phyloP scores from a whole-genome alignment of 2,888 invertebrate species.

The Petrolisthes manimaculis region DNA sequence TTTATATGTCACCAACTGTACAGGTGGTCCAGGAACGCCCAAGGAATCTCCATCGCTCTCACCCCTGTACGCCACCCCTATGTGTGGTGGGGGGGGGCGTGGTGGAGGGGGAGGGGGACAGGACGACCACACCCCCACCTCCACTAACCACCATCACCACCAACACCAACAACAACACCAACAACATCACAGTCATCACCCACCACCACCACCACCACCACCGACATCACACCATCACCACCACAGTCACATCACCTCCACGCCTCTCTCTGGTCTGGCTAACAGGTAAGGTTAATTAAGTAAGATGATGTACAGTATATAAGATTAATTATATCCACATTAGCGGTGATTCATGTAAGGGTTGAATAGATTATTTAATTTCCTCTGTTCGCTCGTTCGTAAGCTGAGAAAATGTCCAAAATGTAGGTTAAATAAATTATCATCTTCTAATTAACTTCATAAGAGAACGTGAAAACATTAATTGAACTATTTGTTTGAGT shows the following conservation, averaged over 20 bases:
- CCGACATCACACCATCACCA: background rate
- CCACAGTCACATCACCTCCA: background rate
- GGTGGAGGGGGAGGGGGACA: slow-evolving; percentile 18
- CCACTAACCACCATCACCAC: slow-evolving; percentile 5
- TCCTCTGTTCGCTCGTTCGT: too few relatives aligned
- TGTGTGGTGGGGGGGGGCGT: slow-evolving; percentile 10
- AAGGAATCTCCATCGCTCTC: slow-evolving; percentile 58
- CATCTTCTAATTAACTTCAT: background rate
- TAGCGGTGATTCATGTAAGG: too few relatives aligned
- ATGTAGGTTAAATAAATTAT: too few relatives aligned
- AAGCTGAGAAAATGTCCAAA: too few relatives aligned
- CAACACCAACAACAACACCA: background rate
- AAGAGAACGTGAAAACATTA: background rate
- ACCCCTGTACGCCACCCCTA: slow-evolving; percentile 53
- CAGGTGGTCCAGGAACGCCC: slow-evolving; percentile 53
- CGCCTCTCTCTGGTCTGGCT: slow-evolving; percentile 42
- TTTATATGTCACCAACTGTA: background rate
- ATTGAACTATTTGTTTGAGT: too few relatives aligned
- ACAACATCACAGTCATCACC: background rate
- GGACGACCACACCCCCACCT: slow-evolving; percentile 47
- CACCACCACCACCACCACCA: slow-evolving; percentile 10
- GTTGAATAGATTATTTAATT: too few relatives aligned
- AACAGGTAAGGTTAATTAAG: slow-evolving; percentile 31
- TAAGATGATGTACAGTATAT: background rate
- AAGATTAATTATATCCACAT: too few relatives aligned